These are phyloP conservation scores for Propsilocerus akamusi DNA, from an alignment of 1,140 invertebrate species.

Conservation along the genomic window DNA sequence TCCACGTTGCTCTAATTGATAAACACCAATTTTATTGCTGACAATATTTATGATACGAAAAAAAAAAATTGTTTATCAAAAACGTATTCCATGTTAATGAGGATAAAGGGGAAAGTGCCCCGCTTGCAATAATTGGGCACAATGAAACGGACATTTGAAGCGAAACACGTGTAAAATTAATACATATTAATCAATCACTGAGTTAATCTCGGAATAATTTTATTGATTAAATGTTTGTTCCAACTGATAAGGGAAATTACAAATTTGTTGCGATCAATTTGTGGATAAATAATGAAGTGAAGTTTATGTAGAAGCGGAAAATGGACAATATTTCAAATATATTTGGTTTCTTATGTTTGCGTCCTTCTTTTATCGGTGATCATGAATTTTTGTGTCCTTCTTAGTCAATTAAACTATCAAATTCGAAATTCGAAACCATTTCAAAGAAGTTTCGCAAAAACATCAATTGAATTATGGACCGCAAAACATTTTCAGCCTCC, in stretches of 20 bases:
- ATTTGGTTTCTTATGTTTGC: not conserved
- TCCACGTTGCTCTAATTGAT: too few relatives aligned
- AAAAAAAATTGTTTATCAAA: too few relatives aligned
- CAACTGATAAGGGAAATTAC: not conserved
- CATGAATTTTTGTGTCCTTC: not conserved
- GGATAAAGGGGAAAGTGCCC: too few relatives aligned
- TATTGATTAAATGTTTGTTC: not conserved
- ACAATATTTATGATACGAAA: too few relatives aligned
- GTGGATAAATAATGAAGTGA: not conserved
- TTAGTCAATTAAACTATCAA: not conserved
- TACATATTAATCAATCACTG: slow-evolving; percentile 3
- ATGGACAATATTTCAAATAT: too few relatives aligned
- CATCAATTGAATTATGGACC: not conserved
- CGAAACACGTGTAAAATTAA: too few relatives aligned
- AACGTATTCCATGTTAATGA: too few relatives aligned
- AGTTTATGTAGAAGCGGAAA: too few relatives aligned
- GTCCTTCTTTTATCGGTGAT: not conserved
- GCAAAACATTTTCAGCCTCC: not conserved
- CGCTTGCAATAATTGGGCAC: too few relatives aligned
- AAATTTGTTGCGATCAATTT: not conserved
- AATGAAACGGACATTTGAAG: too few relatives aligned
- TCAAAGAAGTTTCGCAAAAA: not conserved
- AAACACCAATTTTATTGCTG: too few relatives aligned
- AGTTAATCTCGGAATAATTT: slow-evolving; percentile 2
- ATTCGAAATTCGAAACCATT: not conserved